phyloP scores from a whole-genome alignment of 2,888 invertebrate genomes.

The Diaperis boleti region DNA sequence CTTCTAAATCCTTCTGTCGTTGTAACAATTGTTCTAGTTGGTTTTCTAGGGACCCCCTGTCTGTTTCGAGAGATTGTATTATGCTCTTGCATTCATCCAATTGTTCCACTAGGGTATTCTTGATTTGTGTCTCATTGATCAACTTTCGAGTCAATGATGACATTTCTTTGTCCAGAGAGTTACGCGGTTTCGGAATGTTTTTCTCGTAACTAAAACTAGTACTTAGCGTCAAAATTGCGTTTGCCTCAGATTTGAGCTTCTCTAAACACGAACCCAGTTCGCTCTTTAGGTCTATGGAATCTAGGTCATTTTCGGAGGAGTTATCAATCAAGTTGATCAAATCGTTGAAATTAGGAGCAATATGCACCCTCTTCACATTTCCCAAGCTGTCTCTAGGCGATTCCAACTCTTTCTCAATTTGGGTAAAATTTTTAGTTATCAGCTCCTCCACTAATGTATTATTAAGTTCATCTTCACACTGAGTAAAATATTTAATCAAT shows the following conservation, averaged over 20 bases:
- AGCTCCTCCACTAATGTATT: slow-evolving; percentile 78
- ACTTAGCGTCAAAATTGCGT: slow-evolving; percentile 75
- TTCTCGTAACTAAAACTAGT: slow-evolving; percentile 47
- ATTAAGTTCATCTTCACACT: slow-evolving; percentile 85
- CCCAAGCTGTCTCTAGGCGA: slow-evolving; percentile 44
- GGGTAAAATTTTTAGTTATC: slow-evolving; percentile 42
- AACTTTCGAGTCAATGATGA: slow-evolving; percentile 56
- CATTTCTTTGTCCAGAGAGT: slow-evolving; percentile 53
- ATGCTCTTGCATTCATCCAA: slow-evolving; percentile 72
- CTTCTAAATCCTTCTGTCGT: slow-evolving; percentile 71
- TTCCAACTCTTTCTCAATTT: slow-evolving; percentile 51
- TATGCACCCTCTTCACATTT: slow-evolving; percentile 72
- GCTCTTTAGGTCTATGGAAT: slow-evolving; percentile 70
- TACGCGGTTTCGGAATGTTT: slow-evolving; percentile 21
- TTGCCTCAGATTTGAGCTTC: slow-evolving; percentile 77
- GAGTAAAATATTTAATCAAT: slow-evolving; percentile 78
- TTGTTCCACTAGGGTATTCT: slow-evolving; percentile 66
- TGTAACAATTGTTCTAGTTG: slow-evolving; percentile 73
- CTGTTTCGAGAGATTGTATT: slow-evolving; percentile 65
- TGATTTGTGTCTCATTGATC: slow-evolving; percentile 58
- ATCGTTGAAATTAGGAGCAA: slow-evolving; percentile 77
- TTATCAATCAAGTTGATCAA: slow-evolving; percentile 73
- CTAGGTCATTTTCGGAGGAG: slow-evolving; percentile 69
- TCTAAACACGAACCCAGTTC: slow-evolving; percentile 78
- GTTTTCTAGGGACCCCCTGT: slow-evolving; percentile 68